A percentile compares a stretch with the other conserved stretches of the same genome.
phyloP scores from a whole-genome alignment of 2,113 vertebrate species.

The Chaenogobius annularis region DNA sequence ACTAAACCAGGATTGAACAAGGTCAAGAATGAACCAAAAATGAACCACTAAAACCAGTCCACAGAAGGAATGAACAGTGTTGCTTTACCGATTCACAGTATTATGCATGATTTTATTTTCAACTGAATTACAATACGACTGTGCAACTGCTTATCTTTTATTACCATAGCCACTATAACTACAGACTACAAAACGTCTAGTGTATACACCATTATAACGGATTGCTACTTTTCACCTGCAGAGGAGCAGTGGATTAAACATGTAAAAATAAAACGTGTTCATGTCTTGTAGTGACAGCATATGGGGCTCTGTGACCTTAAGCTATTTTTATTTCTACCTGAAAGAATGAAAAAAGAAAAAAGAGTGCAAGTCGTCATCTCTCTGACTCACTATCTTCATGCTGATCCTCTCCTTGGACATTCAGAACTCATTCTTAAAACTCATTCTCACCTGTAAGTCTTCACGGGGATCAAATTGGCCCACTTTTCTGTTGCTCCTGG shows the following conservation, averaged over 20 bases:
- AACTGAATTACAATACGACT: no score
- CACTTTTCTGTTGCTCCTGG: conserved; percentile 9
- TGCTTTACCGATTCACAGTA: no score
- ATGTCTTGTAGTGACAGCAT: not conserved
- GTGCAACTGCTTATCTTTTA: not conserved
- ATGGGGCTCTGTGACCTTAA: not conserved
- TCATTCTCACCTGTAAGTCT: conserved; percentile 16
- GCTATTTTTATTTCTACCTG: conserved; percentile 28
- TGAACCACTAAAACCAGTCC: no score
- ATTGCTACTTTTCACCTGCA: not conserved
- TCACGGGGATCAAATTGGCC: not conserved
- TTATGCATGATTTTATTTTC: no score
- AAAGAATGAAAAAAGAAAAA: not conserved
- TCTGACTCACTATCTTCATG: conserved; percentile 8
- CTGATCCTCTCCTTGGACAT: not conserved
- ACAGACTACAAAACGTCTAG: not conserved
- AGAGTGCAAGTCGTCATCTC: not conserved
- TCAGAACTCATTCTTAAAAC: not conserved
- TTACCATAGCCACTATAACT: not conserved
- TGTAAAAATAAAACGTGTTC: not conserved
- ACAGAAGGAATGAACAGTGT: no score
- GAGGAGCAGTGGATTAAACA: not conserved
- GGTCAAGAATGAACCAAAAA: no score
- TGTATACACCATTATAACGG: not conserved
- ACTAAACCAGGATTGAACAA: no score